Evolutionary conservation across 2,113 vertebrate species (phyloP).

Genomic region (Pluvianellus socialis): DNA sequence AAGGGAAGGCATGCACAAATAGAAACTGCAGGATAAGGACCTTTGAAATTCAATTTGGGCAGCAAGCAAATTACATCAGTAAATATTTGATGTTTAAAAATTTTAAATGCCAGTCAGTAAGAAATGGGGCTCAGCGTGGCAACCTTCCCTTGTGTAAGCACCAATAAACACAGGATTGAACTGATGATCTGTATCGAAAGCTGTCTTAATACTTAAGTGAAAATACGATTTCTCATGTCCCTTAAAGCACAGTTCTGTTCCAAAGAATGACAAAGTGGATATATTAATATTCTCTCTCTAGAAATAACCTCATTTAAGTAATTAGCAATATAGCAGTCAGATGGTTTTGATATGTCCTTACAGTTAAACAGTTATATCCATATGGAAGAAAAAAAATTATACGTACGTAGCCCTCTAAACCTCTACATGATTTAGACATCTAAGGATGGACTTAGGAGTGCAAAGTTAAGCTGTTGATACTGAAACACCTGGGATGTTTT

Average conservation of each 20-base stretch:
- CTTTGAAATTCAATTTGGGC: conserved; percentile 43
- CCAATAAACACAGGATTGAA: neutral
- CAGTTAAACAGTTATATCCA: neutral
- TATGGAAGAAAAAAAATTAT: neutral
- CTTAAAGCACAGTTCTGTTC: neutral
- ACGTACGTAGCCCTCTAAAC: fast-evolving
- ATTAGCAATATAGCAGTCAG: neutral
- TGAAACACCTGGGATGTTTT: neutral
- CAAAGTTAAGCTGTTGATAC: neutral
- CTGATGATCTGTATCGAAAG: neutral
- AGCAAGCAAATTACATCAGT: neutral
- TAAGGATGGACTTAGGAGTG: neutral
- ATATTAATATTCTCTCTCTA: neutral
- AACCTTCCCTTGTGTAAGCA: neutral
- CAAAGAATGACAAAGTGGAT: neutral
- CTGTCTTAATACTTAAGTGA: neutral
- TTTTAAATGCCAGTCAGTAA: neutral
- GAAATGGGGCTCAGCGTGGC: neutral
- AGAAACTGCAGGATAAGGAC: neutral
- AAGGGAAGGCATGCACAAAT: neutral
- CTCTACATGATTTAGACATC: fast-evolving
- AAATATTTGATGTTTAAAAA: conserved; percentile 47
- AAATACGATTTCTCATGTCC: neutral
- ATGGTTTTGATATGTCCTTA: neutral
- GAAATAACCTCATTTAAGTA: neutral